Evolutionary conservation across 1,140 invertebrate species (phyloP), one percentile per base, ranked within the genome.

Genomic region (Maconellicoccus hirsutus): DNA sequence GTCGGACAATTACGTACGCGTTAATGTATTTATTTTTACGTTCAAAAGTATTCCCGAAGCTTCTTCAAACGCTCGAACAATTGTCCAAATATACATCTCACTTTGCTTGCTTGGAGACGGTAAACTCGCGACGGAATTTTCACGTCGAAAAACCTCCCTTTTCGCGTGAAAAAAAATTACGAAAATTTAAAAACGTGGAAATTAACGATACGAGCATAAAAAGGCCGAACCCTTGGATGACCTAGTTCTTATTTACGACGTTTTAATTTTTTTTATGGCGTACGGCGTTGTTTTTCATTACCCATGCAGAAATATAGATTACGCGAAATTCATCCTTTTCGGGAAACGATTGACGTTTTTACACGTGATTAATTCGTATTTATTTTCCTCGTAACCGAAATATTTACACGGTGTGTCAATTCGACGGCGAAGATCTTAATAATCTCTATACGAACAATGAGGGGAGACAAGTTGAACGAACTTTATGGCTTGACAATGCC

Each of bases 11-110:
- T 52, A 52, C 42, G 42, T 52, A 16, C 42, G 16, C 42, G 42
- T 52, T 52, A 52, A 52, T 52, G 42, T 52, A 52, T 52, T 52
- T 52, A 52, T 52, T 52, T 52, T 52, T 52, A 52, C n/a, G 42
- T 52, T 52, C 16, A 52, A 6, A 16, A 52, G 42, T 52, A 16
- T 52, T 52, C n/a, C n/a, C 3, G 6, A 19, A 16, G 4, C 42
- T 6, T 3, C 2, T 52, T 16, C 42, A 14, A 8, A 52, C n/a
- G 42, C 42, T 52, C 42, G 42, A 16, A 52, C 42, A 8, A 52
- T 52, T 52, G n/a, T 52, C n/a, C 42, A 19, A 52, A 52, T 3
- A 52, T 52, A 19, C 42, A 8, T 52, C n/a, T 52, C 42, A 16
- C 42, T 8, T 16, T 16, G 3, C n/a, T 8, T 3, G 10, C 42